Evolutionary conservation across 2,888 invertebrate species (phyloP).

Genomic region (Mythimna vitellina): DNA sequence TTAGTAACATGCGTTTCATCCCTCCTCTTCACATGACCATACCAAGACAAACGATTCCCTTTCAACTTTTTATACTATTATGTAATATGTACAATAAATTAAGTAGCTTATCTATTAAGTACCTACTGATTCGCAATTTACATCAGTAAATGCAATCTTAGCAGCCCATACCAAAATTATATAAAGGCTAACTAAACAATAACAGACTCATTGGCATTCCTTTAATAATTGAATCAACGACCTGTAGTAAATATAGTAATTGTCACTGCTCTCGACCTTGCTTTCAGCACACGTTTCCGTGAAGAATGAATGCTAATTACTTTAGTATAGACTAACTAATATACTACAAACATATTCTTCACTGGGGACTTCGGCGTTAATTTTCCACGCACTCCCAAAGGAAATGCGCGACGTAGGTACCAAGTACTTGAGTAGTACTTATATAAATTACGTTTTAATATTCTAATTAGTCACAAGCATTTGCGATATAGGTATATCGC

Average conservation of each 20-base stretch:
- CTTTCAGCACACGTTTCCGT: conserved; percentile 17
- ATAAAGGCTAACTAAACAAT: conserved; percentile 30
- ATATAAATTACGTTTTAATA: conserved; percentile 39
- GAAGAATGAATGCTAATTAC: conserved; percentile 23
- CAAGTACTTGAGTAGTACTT: conserved; percentile 26
- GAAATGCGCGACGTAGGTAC: conserved; percentile 26
- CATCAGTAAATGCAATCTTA: conserved; percentile 7
- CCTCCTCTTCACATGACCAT: too few relatives aligned
- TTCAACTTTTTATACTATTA: neutral
- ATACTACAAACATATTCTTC: neutral
- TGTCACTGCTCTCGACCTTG: conserved; percentile 25
- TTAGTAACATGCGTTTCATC: too few relatives aligned
- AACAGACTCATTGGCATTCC: conserved; percentile 40
- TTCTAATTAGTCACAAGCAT: conserved; percentile 50
- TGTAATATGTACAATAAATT: neutral
- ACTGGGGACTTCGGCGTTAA: conserved; percentile 14
- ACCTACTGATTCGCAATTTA: neutral
- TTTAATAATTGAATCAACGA: conserved; percentile 49
- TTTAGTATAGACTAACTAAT: conserved; percentile 17
- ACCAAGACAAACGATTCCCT: too few relatives aligned
- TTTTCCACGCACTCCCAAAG: conserved; percentile 26
- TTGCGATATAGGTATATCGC: conserved; percentile 27
- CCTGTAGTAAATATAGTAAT: conserved; percentile 21
- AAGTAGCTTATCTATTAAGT: conserved; percentile 2
- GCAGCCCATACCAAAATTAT: neutral